Evolutionary conservation across 2,888 invertebrate species (phyloP).

Genomic region (Chloroclystis v-ata): DNA sequence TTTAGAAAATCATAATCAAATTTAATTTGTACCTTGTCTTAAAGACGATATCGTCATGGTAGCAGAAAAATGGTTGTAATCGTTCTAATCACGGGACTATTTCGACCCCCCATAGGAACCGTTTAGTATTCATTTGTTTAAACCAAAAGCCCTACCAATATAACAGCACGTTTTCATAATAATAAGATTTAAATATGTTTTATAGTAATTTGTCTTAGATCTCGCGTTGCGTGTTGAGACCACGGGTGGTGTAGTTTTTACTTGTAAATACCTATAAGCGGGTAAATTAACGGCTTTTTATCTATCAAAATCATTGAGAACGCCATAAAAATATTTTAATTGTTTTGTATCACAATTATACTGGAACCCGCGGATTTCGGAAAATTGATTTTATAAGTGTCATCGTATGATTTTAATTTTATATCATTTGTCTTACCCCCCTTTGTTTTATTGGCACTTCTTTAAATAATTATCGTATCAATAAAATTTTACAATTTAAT

Average conservation of each 20-base stretch:
- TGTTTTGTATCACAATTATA: constrained; percentile 27
- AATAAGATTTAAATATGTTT: constrained; percentile 18
- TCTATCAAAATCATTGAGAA: constrained; percentile 27
- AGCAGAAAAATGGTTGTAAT: no score
- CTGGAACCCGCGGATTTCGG: constrained; percentile 13
- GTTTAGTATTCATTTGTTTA: constrained; percentile 49
- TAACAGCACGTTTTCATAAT: background rate
- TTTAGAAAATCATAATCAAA: no score
- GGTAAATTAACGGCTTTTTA: constrained; percentile 25
- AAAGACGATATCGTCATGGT: no score
- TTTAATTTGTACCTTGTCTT: no score
- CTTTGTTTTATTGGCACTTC: background rate
- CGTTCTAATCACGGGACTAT: no score
- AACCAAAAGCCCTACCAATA: constrained; percentile 4
- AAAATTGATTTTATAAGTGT: constrained; percentile 18
- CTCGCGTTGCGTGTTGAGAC: constrained; percentile 41
- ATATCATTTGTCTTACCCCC: constrained; percentile 2
- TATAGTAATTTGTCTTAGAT: constrained; percentile 54
- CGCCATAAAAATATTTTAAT: constrained; percentile 25
- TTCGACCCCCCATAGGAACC: constrained; percentile 47
- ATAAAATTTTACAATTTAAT: no score
- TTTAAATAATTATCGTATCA: background rate
- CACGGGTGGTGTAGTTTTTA: constrained; percentile 32
- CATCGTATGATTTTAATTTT: constrained; percentile 12
- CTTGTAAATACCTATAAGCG: constrained; percentile 23